Percentiles rank a stretch among this genome's conserved stretches.
phyloP scores from a whole-genome alignment of 2,797 vertebrate genomes.

The Pterois miles region DNA sequence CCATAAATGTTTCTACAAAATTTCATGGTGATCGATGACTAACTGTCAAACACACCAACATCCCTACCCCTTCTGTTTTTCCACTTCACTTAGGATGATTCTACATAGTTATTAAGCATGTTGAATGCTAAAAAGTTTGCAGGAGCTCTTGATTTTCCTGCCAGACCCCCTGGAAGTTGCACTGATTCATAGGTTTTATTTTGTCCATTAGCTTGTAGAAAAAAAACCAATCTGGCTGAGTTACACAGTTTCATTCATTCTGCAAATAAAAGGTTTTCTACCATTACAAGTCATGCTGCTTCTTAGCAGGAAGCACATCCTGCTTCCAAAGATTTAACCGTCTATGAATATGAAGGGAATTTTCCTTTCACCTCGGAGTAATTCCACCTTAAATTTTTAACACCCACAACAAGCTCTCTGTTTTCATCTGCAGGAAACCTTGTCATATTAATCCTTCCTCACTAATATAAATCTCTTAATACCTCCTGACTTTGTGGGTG shows the following conservation, averaged over 20 bases:
- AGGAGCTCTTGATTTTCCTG: not conserved
- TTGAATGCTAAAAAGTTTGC: not conserved
- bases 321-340: constrained; percentile 47
- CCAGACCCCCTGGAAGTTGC: not conserved
- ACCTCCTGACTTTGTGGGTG: constrained; percentile 57
- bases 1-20: no score
- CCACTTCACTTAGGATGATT: not conserved
- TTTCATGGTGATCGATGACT: not conserved
- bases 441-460: constrained; percentile 57
- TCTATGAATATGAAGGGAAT: constrained; percentile 35
- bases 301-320: constrained; percentile 54
- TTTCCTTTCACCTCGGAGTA: constrained; percentile 36
- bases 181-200: not conserved
- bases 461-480: constrained; percentile 68
- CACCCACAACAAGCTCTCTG: constrained; percentile 24
- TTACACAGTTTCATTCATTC: constrained; percentile 10
- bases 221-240: not conserved
- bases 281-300: constrained; percentile 15
- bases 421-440: constrained; percentile 47
- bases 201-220: not conserved
- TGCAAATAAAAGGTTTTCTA: constrained; percentile 1
- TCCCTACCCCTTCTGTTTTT: not conserved
- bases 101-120: not conserved
- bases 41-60: not conserved
- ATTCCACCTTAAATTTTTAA: constrained; percentile 48